A percentile compares a stretch with the other conserved stretches of the same genome.
phyloP scores from a whole-genome alignment of 2,888 invertebrate genomes.

The Scelioninae gen. 2 region DNA sequence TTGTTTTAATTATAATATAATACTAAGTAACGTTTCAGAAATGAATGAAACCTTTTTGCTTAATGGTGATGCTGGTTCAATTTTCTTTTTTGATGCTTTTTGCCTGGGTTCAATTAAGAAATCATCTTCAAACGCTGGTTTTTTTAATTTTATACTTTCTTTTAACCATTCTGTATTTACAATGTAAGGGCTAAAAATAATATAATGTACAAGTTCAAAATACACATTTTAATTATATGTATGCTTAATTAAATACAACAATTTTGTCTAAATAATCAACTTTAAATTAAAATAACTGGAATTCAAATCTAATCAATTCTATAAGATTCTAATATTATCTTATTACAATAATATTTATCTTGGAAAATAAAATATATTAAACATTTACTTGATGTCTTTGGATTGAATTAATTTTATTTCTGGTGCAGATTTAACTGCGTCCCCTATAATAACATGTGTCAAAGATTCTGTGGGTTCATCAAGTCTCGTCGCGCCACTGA shows the following conservation, averaged over 20 bases:
- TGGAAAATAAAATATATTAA: too few species aligned
- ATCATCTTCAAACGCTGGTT: slow-evolving; percentile 78
- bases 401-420: slow-evolving; percentile 75
- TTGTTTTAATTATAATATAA: neutral
- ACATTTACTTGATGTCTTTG: slow-evolving; percentile 67
- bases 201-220: too few species aligned
- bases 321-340: too few species aligned
- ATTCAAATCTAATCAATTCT: too few species aligned
- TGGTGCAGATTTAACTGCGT: slow-evolving; percentile 74
- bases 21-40: neutral
- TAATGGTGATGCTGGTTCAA: slow-evolving; percentile 78
- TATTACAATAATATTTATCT: too few species aligned
- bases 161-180: slow-evolving; percentile 86
- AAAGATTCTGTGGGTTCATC: slow-evolving; percentile 85
- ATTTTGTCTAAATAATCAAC: too few species aligned
- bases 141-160: slow-evolving; percentile 81
- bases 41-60: slow-evolving; percentile 76
- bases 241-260: too few species aligned
- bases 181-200: slow-evolving; percentile 78
- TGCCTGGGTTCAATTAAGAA: slow-evolving; percentile 65
- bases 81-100: slow-evolving; percentile 63
- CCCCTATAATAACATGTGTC: slow-evolving; percentile 88
- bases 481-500: slow-evolving; percentile 89
- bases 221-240: too few species aligned
- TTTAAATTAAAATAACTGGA: too few species aligned